These are phyloP conservation scores for Nowickia ferox DNA, from an alignment of 2,888 invertebrate species.

Conservation along the genomic window DNA sequence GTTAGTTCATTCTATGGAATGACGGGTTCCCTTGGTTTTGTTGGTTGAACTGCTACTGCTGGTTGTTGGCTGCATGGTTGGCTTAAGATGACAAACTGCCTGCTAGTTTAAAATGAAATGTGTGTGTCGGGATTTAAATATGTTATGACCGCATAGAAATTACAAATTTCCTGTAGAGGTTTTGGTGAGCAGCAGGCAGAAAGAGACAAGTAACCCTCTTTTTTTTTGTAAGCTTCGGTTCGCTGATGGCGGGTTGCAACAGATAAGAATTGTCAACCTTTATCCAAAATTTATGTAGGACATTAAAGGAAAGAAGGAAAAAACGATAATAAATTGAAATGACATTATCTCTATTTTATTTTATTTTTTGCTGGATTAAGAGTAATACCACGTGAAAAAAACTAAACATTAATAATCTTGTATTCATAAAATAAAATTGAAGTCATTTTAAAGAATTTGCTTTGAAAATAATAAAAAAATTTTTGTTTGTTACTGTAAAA, in stretches of 20 bases:
- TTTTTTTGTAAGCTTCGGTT: slow-evolving; percentile 30
- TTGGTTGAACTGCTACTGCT: slow-evolving; percentile 23
- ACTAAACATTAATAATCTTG: too few species aligned
- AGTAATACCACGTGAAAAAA: neutral
- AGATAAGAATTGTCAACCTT: slow-evolving; percentile 66
- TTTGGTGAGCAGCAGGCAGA: neutral
- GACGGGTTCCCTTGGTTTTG: slow-evolving; percentile 17
- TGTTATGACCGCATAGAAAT: slow-evolving; percentile 60
- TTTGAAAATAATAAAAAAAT: too few species aligned
- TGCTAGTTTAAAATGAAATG: slow-evolving; percentile 39
- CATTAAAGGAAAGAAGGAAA: slow-evolving; percentile 36
- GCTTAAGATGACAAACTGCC: slow-evolving; percentile 63
- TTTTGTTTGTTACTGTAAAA: too few species aligned
- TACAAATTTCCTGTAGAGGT: slow-evolving; percentile 55
- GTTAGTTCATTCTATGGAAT: slow-evolving; percentile 15
- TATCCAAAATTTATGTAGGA: slow-evolving; percentile 61
- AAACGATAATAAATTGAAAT: slow-evolving; percentile 20
- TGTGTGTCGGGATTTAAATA: slow-evolving; percentile 51
- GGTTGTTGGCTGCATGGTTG: slow-evolving; percentile 33
- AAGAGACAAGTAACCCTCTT: slow-evolving; percentile 13
- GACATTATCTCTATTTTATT: slow-evolving; percentile 20
- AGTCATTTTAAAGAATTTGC: too few species aligned
- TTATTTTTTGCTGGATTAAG: neutral
- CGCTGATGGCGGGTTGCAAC: slow-evolving; percentile 32
- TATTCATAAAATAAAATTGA: too few species aligned